Percentiles rank a stretch among this genome's conserved stretches.
Conservation (phyloP, 2,797 vertebrate genomes). For the Enteromius anoplus region DNA sequence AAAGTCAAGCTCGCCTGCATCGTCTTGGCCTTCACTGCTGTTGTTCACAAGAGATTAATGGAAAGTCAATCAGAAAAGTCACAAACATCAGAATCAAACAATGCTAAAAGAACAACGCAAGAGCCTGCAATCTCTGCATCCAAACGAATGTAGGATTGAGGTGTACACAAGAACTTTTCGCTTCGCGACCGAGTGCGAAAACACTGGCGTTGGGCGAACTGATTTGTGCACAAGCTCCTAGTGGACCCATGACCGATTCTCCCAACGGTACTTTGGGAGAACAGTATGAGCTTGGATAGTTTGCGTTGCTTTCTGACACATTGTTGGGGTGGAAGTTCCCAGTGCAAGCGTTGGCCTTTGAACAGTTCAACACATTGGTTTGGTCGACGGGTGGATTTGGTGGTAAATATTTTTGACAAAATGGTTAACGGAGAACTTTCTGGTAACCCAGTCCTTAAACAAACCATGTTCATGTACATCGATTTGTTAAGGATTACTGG, state of each 20-base stretch:
- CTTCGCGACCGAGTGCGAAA: conserved; percentile 66
- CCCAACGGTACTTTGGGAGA: conserved; percentile 68
- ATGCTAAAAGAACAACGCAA: conserved; percentile 77
- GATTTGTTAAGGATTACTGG: conserved; percentile 57
- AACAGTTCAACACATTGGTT: conserved; percentile 61
- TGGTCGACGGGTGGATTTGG: conserved; percentile 60
- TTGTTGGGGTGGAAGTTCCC: conserved; percentile 71
- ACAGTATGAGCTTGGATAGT: conserved; percentile 73
- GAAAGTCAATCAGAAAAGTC: conserved; percentile 69
- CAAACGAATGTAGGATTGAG: conserved; percentile 75
- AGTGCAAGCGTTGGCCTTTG: conserved; percentile 76
- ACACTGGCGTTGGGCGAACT: conserved; percentile 71
- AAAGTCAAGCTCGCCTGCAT: conserved; percentile 99
- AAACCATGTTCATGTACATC: conserved; percentile 68
- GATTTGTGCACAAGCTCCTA: conserved; percentile 75
- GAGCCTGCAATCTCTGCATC: conserved; percentile 69
- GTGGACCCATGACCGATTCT: conserved; percentile 67
- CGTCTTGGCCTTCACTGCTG: conserved; percentile 99
- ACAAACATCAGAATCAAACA: conserved; percentile 74
- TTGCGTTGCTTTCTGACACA: conserved; percentile 80
- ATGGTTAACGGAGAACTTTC: conserved; percentile 69
- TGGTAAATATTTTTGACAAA: conserved; percentile 68
- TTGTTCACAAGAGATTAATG: conserved; percentile 90
- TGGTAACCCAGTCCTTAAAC: conserved; percentile 50
- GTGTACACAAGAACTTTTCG: conserved; percentile 72